Percentiles rank a stretch among this genome's conserved stretches.
phyloP scores from a whole-genome alignment of 2,888 invertebrate genomes.

The Thumatha senex region DNA sequence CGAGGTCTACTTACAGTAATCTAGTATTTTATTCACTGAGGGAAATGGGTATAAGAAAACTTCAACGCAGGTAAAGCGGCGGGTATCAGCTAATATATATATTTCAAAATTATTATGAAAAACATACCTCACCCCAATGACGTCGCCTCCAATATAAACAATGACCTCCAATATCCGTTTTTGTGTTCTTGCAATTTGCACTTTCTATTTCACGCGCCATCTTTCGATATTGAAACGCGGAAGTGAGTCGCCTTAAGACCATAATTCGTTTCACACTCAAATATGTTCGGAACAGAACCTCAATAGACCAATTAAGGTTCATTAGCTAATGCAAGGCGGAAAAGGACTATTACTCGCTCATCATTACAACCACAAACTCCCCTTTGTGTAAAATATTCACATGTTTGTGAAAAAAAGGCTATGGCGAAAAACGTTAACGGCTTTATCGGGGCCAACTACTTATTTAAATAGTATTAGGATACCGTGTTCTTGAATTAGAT shows the following conservation, averaged over 20 bases:
- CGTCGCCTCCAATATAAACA: too few relatives aligned
- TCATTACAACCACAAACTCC: slow-evolving; percentile 76
- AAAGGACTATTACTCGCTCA: slow-evolving; percentile 73
- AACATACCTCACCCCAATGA: too few relatives aligned
- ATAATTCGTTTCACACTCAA: slow-evolving; percentile 66
- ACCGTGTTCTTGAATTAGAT: slow-evolving; percentile 7
- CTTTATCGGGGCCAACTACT: slow-evolving; percentile 54
- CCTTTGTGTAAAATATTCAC: slow-evolving; percentile 67
- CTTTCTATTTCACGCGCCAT: not conserved
- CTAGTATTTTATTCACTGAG: too few relatives aligned
- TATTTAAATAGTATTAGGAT: slow-evolving; percentile 20
- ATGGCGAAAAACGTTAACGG: slow-evolving; percentile 53
- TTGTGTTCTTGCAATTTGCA: too few relatives aligned
- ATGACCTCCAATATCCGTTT: too few relatives aligned
- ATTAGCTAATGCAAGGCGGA: slow-evolving; percentile 79
- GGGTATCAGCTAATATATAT: too few relatives aligned
- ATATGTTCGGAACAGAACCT: slow-evolving; percentile 53
- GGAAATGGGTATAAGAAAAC: too few relatives aligned
- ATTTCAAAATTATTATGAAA: too few relatives aligned
- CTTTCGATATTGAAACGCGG: slow-evolving; percentile 10
- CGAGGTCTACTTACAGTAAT: too few relatives aligned
- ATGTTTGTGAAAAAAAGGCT: slow-evolving; percentile 57
- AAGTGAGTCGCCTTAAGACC: slow-evolving; percentile 28
- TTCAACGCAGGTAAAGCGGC: too few relatives aligned
- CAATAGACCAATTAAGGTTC: slow-evolving; percentile 79